Percentiles rank a stretch among this genome's conserved stretches.
phyloP scores from a whole-genome alignment of 1,140 invertebrate species.

The Camponotus vicinus region DNA sequence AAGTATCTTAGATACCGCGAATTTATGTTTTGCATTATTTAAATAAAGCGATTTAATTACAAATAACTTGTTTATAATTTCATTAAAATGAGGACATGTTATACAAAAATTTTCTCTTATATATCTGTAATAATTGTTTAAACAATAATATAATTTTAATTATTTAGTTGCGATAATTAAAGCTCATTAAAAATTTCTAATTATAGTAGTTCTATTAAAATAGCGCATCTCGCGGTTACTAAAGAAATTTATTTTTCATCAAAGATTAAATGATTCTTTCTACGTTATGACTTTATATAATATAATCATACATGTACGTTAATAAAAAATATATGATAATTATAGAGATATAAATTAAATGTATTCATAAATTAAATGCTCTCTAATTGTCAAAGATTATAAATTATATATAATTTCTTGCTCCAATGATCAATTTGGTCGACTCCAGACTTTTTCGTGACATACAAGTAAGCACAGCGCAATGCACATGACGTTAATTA shows the following conservation, averaged over 20 bases:
- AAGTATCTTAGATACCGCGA: background rate
- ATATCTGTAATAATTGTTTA: background rate
- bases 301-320: background rate
- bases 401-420: background rate
- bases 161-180: background rate
- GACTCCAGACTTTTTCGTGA: background rate
- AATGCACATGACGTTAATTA: conserved; percentile 73
- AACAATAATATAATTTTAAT: background rate
- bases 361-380: background rate
- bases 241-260: background rate
- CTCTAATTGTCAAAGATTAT: background rate
- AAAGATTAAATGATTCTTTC: background rate
- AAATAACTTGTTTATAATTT: background rate
- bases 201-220: background rate
- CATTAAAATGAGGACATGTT: background rate
- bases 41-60: background rate
- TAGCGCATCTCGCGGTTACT: background rate
- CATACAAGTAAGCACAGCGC: conserved; percentile 12
- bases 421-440: background rate
- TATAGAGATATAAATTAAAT: background rate
- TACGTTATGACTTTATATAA: background rate
- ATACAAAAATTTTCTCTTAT: background rate
- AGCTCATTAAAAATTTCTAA: background rate
- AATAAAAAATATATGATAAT: background rate
- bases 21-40: background rate